These are phyloP conservation scores for Aramus guarauna DNA, from an alignment of 2,113 vertebrate genomes.

Conservation along the genomic window DNA sequence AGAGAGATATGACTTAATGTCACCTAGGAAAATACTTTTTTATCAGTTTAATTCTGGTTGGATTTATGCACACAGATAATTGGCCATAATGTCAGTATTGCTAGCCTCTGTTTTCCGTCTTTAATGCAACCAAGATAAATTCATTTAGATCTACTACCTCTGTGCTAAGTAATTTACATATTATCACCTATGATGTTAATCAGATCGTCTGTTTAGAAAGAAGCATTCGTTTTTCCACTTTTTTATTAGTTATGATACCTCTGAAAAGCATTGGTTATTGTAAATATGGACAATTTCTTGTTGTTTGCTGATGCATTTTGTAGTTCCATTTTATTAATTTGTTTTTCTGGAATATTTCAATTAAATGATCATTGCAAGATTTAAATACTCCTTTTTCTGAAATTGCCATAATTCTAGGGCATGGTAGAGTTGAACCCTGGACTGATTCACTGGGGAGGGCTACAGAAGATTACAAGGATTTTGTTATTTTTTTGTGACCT, in stretches of 20 bases:
- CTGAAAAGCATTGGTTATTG: neutral
- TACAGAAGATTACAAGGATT: neutral
- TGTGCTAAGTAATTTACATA: neutral
- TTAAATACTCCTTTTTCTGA: neutral
- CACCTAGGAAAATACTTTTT: neutral
- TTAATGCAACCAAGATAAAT: neutral
- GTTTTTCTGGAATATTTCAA: neutral
- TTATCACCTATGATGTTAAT: neutral
- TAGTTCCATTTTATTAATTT: neutral
- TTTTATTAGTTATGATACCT: neutral
- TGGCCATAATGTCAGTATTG: neutral
- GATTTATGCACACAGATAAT: neutral
- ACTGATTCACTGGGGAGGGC: neutral
- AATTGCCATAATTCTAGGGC: neutral
- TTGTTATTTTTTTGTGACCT: neutral
- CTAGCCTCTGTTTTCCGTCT: neutral
- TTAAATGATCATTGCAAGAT: neutral
- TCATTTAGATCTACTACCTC: neutral
- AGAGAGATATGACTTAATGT: neutral
- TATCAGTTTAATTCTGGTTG: neutral
- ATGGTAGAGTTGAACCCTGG: neutral
- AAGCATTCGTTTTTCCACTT: neutral
- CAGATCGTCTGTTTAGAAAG: neutral
- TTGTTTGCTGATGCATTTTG: neutral
- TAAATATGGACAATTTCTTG: neutral